Evolutionary conservation across 35 echinoderm and acorn worm species (phyloP), one percentile per base, ranked within the genome.

Genomic region (Heliocidaris erythrogramma): DNA sequence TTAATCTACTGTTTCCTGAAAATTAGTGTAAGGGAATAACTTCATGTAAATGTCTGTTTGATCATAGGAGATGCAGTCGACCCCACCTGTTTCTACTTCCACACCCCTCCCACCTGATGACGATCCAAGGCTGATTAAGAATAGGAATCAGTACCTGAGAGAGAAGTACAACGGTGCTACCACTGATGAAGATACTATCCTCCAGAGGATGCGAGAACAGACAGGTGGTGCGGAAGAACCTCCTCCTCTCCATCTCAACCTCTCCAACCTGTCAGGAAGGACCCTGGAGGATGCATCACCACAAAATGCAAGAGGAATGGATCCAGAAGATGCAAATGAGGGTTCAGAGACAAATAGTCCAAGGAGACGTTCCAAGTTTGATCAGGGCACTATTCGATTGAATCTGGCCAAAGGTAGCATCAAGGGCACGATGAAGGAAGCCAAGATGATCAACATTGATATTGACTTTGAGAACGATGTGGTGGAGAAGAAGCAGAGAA

Each of bases 91-190:
- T 13, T 95, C 90, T 30, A 95, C 94, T n/a, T 97, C 96, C 42
- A 97, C 96, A 59, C 96, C 96, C 10, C 94, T 97, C 31, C 96
- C 96, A 60, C 96, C 96, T n/a, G 94, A 95, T 21, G 92, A 97
- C 49, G 93, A 97, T 71, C 94, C 96, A 9, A 65, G 59, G 31
- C 94, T 95, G 85, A 32, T 95, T 1, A 85, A 48, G 52, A 97
- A 97, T 94, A 93, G 96, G 86, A 92, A 92, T 48, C 60, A 93
- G 11, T 95, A 94, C 61, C 30, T 85, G 50, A 88, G 92, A 95
- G 31, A 94, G 10, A 94, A 49, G 71, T 94, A 78, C 91, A 92
- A 92, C 30, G 27, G 49, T 59, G 48, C 32, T 69, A 17, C 24
- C 31, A 93, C 86, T 2, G 85, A 95, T 56, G 94, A 95, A 31